Conservation (phyloP, 2,888 invertebrate species). For the Hesperia comma region DNA sequence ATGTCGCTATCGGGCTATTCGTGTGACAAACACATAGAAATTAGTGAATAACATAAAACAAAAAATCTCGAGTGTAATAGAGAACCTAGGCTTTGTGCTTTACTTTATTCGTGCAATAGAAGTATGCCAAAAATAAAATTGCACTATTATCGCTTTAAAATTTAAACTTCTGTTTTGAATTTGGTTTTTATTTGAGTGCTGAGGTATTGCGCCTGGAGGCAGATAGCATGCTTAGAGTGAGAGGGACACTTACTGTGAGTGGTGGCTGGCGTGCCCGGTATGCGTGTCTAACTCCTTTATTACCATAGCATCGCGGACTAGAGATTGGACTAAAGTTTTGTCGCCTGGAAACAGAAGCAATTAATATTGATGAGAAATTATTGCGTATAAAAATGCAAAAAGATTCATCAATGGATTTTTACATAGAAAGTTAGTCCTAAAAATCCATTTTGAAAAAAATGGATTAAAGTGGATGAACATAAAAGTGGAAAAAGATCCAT, state of each 20-base stretch:
- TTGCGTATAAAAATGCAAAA: too few relatives aligned
- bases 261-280: constrained; percentile 87
- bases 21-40: constrained; percentile 87
- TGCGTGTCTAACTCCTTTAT: constrained; percentile 92
- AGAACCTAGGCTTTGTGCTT: constrained; percentile 47
- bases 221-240: constrained; percentile 58
- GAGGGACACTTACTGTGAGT: constrained; percentile 89
- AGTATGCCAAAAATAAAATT: constrained; percentile 38
- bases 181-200: constrained; percentile 24
- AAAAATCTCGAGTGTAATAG: constrained; percentile 42
- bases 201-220: constrained; percentile 39
- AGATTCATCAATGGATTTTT: too few relatives aligned
- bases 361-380: too few relatives aligned
- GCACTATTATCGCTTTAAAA: constrained; percentile 19
- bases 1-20: constrained; percentile 97
- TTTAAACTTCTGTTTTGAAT: constrained; percentile 13
- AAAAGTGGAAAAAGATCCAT: too few relatives aligned
- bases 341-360: constrained; percentile 87
- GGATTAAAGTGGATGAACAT: too few relatives aligned
- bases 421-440: too few relatives aligned
- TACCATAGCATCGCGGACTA: constrained; percentile 95
- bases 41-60: constrained; percentile 71
- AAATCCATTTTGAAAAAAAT: too few relatives aligned
- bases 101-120: constrained; percentile 42
- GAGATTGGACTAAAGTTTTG: constrained; percentile 94